phyloP scores from a whole-genome alignment of 1,140 invertebrate genomes.

The Sitophilus oryzae region DNA sequence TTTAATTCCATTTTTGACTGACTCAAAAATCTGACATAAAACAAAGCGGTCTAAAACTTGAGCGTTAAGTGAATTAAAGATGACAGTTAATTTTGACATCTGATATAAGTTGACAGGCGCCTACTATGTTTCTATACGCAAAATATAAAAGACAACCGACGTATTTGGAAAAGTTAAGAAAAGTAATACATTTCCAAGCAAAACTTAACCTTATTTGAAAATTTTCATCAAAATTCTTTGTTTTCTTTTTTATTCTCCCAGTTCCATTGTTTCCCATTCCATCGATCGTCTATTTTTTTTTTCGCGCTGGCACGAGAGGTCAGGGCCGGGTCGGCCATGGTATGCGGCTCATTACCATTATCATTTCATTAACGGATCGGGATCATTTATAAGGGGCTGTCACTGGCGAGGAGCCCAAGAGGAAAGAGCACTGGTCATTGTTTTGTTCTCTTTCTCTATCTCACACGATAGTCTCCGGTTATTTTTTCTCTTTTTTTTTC shows the following conservation, averaged over 20 bases:
- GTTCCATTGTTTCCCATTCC: not conserved
- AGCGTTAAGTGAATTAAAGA: not conserved
- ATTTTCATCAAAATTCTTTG: not conserved
- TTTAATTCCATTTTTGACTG: not conserved
- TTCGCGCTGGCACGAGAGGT: too few species aligned
- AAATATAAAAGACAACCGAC: not conserved
- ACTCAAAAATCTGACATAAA: not conserved
- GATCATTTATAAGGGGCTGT: slow-evolving; percentile 38
- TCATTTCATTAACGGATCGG: slow-evolving; percentile 37
- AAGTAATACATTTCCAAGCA: not conserved
- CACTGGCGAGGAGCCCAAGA: slow-evolving; percentile 14
- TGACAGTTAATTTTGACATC: not conserved
- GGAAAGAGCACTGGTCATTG: not conserved
- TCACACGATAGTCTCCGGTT: not conserved
- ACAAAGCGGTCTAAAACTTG: not conserved
- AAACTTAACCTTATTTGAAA: not conserved
- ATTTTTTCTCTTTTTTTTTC: slow-evolving; percentile 6
- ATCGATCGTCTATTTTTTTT: slow-evolving; percentile 11
- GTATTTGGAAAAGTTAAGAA: not conserved
- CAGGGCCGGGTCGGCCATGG: slow-evolving; percentile 23
- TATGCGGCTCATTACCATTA: slow-evolving; percentile 39
- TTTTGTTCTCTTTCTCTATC: not conserved
- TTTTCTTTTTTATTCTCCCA: not conserved
- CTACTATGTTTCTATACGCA: not conserved
- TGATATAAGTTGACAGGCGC: not conserved